Base-by-base conservation (phyloP, 2,888 invertebrate species). In the Alitta virens region DNA sequence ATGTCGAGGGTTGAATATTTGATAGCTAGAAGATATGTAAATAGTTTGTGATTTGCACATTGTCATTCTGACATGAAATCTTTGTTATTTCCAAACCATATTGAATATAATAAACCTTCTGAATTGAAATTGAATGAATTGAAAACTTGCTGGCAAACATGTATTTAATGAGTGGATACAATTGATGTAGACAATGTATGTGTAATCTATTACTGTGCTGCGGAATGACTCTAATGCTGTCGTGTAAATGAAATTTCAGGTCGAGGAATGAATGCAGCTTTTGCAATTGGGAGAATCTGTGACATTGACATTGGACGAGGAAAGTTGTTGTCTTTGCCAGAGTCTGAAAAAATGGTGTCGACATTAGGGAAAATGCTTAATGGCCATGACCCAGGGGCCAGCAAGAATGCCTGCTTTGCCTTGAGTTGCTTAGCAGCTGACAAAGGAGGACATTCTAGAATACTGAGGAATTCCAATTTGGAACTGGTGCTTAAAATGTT, bases 401-500 rank as follows among this genome's bases (percentile, higher is more conserved):
- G 78, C 68, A 81, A 81, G 67, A 82, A 82, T 71, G 77, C 81
- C 18, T 81, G 81, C 62, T 82, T 80, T 72, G 80, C 81, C n/a
- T 71, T 81, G 42, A 82, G 82, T 72, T 80, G 81, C 73, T 68
- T 82, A 57, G 79, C 79, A 66, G 76, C 77, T n/a, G 79, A 72
- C 66, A 61, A 63, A 42, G 77, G 76, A 46, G 80, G 79, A 53
- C 80, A 81, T 65, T 66, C 71, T n/a, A 67, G 77, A 16, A 64
- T 81, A 46, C 67, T 81, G 50, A 68, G 69, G 38, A 78, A 77
- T 56, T 63, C 67, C 5, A 70, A 76, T 50, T 75, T 74, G 0
- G 77, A 77, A n/a, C 75, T 75, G 53, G 74, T 81, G 18, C 63
- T 81, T 21, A 67, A 64, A 26, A 76, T 75, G 3, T 68, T 81